Base-by-base conservation (phyloP, 2,113 vertebrate genomes). In the Chrysochloris asiatica region DNA sequence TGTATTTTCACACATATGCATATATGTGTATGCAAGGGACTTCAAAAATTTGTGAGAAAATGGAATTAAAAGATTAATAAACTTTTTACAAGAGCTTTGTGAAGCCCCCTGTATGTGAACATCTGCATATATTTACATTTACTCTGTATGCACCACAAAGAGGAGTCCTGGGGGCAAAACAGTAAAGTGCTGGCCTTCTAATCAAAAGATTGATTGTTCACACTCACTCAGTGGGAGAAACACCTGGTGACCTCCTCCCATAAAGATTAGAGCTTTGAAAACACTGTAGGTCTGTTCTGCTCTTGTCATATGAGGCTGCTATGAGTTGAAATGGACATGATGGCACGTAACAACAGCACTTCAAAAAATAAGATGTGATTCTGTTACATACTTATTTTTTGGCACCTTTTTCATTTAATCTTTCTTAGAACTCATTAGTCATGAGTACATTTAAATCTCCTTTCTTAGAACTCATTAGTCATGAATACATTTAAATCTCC, bases 391-490 rank as follows among this genome's bases (percentile, higher is more conserved):
- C 4, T 2, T 41, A 17, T 88, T 86, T 92, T 43, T 73, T 16
- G 26, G 10, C 9, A 59, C 22, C 17, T 75, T 76, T 80, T 71
- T 33, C 12, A 81, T n/a, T 88, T 79, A 67, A 38, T 93, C 24
- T 59, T 95, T 83, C 21, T n/a, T 92, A 28, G 21, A 90, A 77
- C 43, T 79, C 56, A 91, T 43, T 92, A 54, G 41, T 89, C 33
- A 11, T 75, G 71, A 86, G 5, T 75, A 10, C 36, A 17, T 83
- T 5, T 21, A 79, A 78, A 30, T 63, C 26, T 80, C 12, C 21
- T 56, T 76, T 63, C 26, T 48, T 92, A 28, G 21, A 90, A 77
- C 43, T 79, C 56, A 91, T 56, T 56, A 19, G 19, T 54, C 16
- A 52, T 90, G 10, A 86, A 6, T 75, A 10, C 36, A 17, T 83